Conservation (phyloP, 2,888 invertebrate genomes). For the Acanthosoma haemorrhoidale region DNA sequence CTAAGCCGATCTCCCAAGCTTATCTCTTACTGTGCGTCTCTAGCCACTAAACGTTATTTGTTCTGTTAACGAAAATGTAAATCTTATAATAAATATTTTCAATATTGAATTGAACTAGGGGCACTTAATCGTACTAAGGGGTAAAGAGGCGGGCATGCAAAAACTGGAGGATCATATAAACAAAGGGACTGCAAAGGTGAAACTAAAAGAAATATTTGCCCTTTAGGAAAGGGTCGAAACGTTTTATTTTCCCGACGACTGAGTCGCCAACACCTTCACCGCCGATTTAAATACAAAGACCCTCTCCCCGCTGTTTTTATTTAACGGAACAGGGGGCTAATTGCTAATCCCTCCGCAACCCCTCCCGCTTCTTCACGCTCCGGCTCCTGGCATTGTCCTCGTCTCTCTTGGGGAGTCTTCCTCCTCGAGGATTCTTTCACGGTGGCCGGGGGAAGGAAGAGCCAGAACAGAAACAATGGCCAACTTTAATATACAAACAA, state of each 20-base stretch:
- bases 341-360: constrained; percentile 4
- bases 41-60: too few species aligned
- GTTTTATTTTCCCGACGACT: not conserved
- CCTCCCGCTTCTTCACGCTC: constrained; percentile 9
- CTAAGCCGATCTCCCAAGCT: too few species aligned
- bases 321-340: constrained; percentile 19
- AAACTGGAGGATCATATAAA: too few species aligned
- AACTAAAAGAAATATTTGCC: not conserved
- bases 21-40: too few species aligned
- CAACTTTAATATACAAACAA: constrained; percentile 10
- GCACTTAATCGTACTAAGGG: too few species aligned
- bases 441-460: not conserved
- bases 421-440: not conserved
- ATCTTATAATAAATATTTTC: too few species aligned
- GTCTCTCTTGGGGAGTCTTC: not conserved
- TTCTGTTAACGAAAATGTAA: too few species aligned
- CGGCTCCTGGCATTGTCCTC: not conserved
- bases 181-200: not conserved
- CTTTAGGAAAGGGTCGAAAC: not conserved
- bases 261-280: constrained; percentile 32
- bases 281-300: constrained; percentile 35
- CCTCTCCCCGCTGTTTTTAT: constrained; percentile 25
- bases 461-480: not conserved
- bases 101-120: too few species aligned
- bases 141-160: too few species aligned